phyloP scores from a whole-genome alignment of 2,888 invertebrate genomes.

The Griposia aprilina region DNA sequence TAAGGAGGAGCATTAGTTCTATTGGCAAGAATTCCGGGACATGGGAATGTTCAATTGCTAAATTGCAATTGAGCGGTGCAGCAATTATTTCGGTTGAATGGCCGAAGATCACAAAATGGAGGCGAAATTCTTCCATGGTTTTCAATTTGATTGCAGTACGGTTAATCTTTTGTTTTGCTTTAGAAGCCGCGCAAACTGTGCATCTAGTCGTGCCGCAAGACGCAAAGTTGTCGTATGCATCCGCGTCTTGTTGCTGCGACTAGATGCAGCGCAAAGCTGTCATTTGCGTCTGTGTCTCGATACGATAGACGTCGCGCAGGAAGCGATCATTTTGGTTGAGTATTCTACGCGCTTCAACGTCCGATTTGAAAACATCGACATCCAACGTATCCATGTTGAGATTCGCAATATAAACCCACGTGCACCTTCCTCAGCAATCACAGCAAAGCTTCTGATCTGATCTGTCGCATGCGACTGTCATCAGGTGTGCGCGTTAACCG shows the following conservation, averaged over 20 bases:
- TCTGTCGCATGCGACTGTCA: not conserved
- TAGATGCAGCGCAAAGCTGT: not conserved
- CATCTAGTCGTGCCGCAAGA: too few species aligned
- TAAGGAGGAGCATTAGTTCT: slow-evolving; percentile 16
- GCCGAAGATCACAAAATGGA: slow-evolving; percentile 56
- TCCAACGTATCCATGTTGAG: not conserved
- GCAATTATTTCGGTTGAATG: slow-evolving; percentile 62
- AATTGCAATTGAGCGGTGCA: slow-evolving; percentile 62
- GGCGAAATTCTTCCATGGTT: slow-evolving; percentile 39
- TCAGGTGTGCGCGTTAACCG: not conserved
- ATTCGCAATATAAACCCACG: not conserved
- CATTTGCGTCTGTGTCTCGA: not conserved
- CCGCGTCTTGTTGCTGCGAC: not conserved
- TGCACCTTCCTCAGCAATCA: not conserved
- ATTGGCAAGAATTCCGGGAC: slow-evolving; percentile 48
- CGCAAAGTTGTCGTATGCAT: not conserved
- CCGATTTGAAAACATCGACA: not conserved
- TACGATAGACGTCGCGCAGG: not conserved
- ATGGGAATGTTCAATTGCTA: slow-evolving; percentile 60
- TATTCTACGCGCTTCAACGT: not conserved
- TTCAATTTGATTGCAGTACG: slow-evolving; percentile 46
- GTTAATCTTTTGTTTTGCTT: slow-evolving; percentile 30
- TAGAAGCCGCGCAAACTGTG: not conserved
- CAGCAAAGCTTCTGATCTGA: too few species aligned
- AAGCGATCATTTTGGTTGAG: not conserved